phyloP scores from a whole-genome alignment of 2,888 invertebrate genomes.

The Thyatira batis region DNA sequence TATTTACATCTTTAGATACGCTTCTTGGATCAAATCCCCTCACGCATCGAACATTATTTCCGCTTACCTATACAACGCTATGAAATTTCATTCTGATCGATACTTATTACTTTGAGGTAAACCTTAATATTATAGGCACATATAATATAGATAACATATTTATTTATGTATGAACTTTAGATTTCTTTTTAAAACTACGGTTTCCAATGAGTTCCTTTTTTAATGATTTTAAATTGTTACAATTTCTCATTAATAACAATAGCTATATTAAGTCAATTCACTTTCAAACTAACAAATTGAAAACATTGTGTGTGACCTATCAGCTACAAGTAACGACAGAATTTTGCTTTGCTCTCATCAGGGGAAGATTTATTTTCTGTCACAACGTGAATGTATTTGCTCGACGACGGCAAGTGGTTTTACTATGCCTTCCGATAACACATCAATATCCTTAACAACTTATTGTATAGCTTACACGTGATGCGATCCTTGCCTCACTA shows the following conservation, averaged over 20 bases:
- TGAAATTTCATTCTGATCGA: constrained; percentile 7
- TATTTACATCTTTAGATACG: constrained; percentile 10
- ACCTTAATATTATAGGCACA: neutral
- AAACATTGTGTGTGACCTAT: neutral
- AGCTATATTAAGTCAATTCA: too few relatives aligned
- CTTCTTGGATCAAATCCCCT: constrained; percentile 17
- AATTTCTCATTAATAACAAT: too few relatives aligned
- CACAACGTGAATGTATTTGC: constrained; percentile 27
- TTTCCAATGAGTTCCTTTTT: too few relatives aligned
- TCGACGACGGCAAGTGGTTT: constrained; percentile 35
- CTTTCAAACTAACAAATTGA: too few relatives aligned
- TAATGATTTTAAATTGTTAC: too few relatives aligned
- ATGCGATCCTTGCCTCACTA: constrained; percentile 10
- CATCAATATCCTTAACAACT: constrained; percentile 46
- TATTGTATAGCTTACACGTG: constrained; percentile 24
- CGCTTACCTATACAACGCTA: constrained; percentile 16
- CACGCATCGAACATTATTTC: constrained; percentile 34
- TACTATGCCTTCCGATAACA: constrained; percentile 46
- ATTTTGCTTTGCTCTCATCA: constrained; percentile 14
- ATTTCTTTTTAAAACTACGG: neutral
- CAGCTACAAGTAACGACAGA: constrained; percentile 5
- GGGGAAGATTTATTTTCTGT: constrained; percentile 39
- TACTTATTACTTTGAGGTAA: neutral
- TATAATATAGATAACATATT: neutral
- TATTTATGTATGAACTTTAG: too few relatives aligned